Evolutionary conservation across 2,797 vertebrate species (phyloP), one percentile per base, ranked within the genome.

Genomic region (Sorex maritimensis): DNA sequence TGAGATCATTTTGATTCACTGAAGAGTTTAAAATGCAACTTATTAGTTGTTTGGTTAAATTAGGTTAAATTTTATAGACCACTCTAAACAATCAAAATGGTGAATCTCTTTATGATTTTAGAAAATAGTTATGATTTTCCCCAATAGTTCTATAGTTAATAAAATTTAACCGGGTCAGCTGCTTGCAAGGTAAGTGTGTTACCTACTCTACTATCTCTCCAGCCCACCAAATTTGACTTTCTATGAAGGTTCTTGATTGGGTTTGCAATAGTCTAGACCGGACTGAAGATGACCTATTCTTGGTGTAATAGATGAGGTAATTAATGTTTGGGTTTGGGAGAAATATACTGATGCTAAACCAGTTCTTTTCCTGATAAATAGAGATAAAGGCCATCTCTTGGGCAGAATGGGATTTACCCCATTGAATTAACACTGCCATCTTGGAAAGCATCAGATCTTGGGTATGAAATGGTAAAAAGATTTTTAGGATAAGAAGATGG

Each of bases 1-100:
- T 17, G 69, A 23, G 49, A 79, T n/a, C 15, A 14, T 4, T 88
- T 19, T 23, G 46, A 69, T 49, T 65, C 75, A 85, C 58, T 61
- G 6, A 12, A 78, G 30, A 74, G 11, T 81, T 81, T 92, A 63
- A 82, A 90, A 15, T 46, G 7, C 34, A 79, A 21, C 11, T 65
- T 34, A 34, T 34, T 34, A 34, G 34, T 34, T 34, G 34, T 34
- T 34, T 34, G 34, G 34, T 34, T 34, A 34, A 85, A 93, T 67
- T 26, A 55, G 8, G 69, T 77, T 88, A 78, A 58, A 91, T 82
- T 92, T 82, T 85, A 81, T n/a, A 52, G n/a, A 52, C 24, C 55
- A 75, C 46, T 83, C 13, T 41, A 55, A 61, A 77, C 81, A 86
- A 92, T 13, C 38, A 88, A 61, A 61, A 19, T 5, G 23, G 9